phyloP scores from a whole-genome alignment of 2,797 vertebrate species.

The Acrocephalus scirpaceus region DNA sequence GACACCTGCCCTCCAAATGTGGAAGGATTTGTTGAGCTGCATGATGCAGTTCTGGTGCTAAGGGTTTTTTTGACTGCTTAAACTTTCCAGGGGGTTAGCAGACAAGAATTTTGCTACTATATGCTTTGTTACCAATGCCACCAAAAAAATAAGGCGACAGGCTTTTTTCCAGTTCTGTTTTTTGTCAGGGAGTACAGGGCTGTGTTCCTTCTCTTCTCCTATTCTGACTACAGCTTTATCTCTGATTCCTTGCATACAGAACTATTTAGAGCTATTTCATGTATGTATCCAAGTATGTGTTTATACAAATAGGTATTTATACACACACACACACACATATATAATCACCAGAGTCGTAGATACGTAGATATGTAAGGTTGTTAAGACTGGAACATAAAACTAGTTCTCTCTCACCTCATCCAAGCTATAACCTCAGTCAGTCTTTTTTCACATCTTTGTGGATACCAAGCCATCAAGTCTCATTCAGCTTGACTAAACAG shows the following conservation, averaged over 20 bases:
- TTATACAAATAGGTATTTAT: background rate
- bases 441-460: background rate
- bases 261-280: background rate
- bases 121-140: background rate
- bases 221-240: background rate
- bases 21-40: background rate
- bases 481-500: background rate
- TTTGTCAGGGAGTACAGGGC: background rate
- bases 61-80: background rate
- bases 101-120: background rate
- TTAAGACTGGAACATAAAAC: background rate
- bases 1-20: accelerated
- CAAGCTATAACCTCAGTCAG: background rate
- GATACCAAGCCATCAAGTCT: background rate
- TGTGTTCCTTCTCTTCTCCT: background rate
- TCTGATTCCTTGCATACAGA: background rate
- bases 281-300: background rate
- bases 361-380: background rate
- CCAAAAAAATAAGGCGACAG: background rate
- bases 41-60: background rate
- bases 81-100: background rate
- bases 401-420: background rate
- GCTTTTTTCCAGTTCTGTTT: background rate
- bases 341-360: background rate
- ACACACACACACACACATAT: background rate